Conservation (phyloP, 2,888 invertebrate genomes). For the Agriopis marginaria region DNA sequence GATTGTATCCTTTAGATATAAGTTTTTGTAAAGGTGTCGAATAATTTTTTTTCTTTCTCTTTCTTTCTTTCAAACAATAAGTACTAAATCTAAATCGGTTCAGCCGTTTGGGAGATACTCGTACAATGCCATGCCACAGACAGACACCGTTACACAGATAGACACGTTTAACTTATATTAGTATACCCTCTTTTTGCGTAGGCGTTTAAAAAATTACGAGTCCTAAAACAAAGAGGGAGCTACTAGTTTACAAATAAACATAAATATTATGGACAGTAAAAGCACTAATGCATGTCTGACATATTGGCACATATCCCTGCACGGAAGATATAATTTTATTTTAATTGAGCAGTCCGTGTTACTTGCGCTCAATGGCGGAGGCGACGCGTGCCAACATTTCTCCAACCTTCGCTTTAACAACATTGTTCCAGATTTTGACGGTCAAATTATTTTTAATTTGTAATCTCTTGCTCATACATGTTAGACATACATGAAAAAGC, state of each 20-base stretch:
- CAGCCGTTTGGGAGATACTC: too few relatives aligned
- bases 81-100: too few relatives aligned
- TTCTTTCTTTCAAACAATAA: too few relatives aligned
- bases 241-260: not conserved
- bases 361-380: constrained; percentile 54
- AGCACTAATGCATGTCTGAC: constrained; percentile 47
- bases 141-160: too few relatives aligned
- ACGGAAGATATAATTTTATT: constrained; percentile 58
- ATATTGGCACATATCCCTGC: constrained; percentile 53
- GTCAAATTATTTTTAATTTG: constrained; percentile 76
- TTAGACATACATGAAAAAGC: constrained; percentile 18
- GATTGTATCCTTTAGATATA: too few relatives aligned
- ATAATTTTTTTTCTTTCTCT: too few relatives aligned
- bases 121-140: too few relatives aligned
- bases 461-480: constrained; percentile 37
- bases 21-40: too few relatives aligned
- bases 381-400: constrained; percentile 77
- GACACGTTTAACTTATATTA: too few relatives aligned
- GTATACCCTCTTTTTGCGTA: too few relatives aligned
- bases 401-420: constrained; percentile 73
- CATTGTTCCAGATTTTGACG: constrained; percentile 77
- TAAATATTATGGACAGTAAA: constrained; percentile 10
- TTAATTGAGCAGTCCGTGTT: constrained; percentile 60
- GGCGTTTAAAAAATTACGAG: too few relatives aligned
- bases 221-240: too few relatives aligned